Conservation (phyloP, 2,888 invertebrate genomes). For the Tachystola acroxantha region DNA sequence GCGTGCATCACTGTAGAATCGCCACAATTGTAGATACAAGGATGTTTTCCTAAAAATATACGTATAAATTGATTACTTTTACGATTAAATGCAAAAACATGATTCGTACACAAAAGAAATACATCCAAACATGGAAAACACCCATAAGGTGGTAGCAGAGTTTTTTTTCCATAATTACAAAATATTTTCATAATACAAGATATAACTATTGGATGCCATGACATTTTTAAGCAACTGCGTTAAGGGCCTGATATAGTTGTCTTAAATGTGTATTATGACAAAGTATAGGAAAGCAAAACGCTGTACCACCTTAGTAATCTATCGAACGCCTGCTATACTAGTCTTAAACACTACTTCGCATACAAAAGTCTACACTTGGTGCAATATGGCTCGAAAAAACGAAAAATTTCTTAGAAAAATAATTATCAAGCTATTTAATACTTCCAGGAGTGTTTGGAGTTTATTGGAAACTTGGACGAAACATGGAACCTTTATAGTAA, state of each 20-base stretch:
- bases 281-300: too few species aligned
- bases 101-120: constrained; percentile 11
- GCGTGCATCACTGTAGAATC: too few species aligned
- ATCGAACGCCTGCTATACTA: constrained; percentile 36
- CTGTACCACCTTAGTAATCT: too few species aligned
- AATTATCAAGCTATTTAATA: constrained; percentile 48
- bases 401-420: constrained; percentile 59
- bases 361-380: constrained; percentile 57
- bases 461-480: constrained; percentile 14
- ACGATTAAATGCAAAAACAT: constrained; percentile 19
- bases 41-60: constrained; percentile 34
- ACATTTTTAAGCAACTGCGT: too few species aligned
- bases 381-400: constrained; percentile 37
- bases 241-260: too few species aligned
- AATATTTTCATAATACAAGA: too few species aligned
- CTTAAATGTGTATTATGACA: too few species aligned
- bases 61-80: constrained; percentile 5
- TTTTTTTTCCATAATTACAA: constrained; percentile 22
- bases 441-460: constrained; percentile 45
- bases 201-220: too few species aligned
- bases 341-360: constrained; percentile 39
- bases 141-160: too few species aligned
- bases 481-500: constrained; percentile 5
- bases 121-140: constrained; percentile 34
- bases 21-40: too few species aligned